A percentile compares a stretch with the other conserved stretches of the same genome.
Evolutionary conservation across 2,113 vertebrate species (phyloP).

Genomic region (Neolamprologus caudopunctatus): DNA sequence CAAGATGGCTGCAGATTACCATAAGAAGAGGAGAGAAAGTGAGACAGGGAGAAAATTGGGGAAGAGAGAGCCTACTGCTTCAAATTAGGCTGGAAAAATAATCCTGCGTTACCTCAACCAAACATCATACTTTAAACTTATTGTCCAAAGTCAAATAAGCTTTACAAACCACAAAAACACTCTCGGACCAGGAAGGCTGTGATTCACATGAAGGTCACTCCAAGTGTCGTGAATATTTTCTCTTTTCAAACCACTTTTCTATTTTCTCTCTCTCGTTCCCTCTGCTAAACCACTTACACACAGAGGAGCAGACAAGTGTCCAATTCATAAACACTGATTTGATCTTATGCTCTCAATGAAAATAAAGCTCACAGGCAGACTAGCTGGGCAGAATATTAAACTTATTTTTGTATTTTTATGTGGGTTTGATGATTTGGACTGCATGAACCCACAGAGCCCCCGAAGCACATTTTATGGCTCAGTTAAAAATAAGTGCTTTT

Average conservation of each 20-base stretch:
- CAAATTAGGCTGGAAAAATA: slow-evolving; percentile 76
- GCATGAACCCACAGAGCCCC: background rate
- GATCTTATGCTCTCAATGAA: background rate
- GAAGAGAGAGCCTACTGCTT: slow-evolving; percentile 56
- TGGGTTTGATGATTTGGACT: background rate
- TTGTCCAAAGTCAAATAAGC: slow-evolving; percentile 72
- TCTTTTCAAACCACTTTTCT: background rate
- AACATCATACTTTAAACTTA: slow-evolving; percentile 63
- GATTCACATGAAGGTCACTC: slow-evolving; percentile 51
- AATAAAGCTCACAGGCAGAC: background rate
- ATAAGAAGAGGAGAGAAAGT: slow-evolving; percentile 3
- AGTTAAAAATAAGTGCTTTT: background rate
- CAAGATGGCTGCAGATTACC: slow-evolving; percentile 57
- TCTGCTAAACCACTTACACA: background rate
- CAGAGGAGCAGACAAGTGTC: slow-evolving; percentile 1
- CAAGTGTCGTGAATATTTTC: slow-evolving; percentile 14
- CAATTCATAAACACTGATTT: slow-evolving; percentile 18
- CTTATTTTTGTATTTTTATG: background rate
- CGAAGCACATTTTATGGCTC: background rate
- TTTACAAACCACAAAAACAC: slow-evolving; percentile 50
- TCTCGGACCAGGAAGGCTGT: background rate
- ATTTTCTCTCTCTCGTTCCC: background rate
- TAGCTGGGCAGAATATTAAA: background rate
- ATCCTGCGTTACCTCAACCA: slow-evolving; percentile 52
- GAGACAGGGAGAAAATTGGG: background rate